Conservation (phyloP, 2,888 invertebrate species). For the Micropterix aruncella region DNA sequence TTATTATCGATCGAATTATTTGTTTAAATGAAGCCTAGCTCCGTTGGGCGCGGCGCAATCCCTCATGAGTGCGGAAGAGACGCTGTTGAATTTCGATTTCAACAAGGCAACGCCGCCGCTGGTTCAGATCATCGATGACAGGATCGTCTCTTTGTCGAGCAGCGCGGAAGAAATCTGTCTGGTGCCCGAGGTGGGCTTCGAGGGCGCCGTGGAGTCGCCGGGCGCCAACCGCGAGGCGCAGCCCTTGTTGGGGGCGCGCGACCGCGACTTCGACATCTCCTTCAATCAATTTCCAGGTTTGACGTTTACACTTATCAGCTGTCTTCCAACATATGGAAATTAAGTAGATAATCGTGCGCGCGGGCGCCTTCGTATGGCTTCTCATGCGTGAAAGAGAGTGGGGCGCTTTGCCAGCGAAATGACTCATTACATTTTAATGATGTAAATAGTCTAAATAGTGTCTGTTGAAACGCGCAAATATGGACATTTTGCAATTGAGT, state of each 20-base stretch:
- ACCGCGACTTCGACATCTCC: conserved; percentile 56
- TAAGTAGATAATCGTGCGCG: background rate
- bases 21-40: conserved; percentile 38
- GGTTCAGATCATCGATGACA: conserved; percentile 37
- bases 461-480: too few species aligned
- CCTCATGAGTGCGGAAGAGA: conserved; percentile 48
- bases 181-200: conserved; percentile 74
- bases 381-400: too few species aligned
- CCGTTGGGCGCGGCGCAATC: conserved; percentile 29
- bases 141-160: conserved; percentile 43
- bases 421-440: too few species aligned
- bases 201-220: conserved; percentile 71
- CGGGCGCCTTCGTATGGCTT: background rate
- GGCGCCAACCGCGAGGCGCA: conserved; percentile 84
- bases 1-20: background rate
- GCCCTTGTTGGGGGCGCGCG: conserved; percentile 78
- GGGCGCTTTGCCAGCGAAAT: too few species aligned
- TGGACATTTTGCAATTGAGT: conserved; percentile 10
- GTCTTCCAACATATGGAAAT: conserved; percentile 3
- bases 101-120: conserved; percentile 32
- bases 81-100: conserved; percentile 47
- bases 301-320: background rate
- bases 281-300: conserved; percentile 81
- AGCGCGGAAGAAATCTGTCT: conserved; percentile 57
- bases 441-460: too few species aligned